Evolutionary conservation across 2,888 invertebrate genomes (phyloP).

Genomic region (Margaritifera margaritifera): DNA sequence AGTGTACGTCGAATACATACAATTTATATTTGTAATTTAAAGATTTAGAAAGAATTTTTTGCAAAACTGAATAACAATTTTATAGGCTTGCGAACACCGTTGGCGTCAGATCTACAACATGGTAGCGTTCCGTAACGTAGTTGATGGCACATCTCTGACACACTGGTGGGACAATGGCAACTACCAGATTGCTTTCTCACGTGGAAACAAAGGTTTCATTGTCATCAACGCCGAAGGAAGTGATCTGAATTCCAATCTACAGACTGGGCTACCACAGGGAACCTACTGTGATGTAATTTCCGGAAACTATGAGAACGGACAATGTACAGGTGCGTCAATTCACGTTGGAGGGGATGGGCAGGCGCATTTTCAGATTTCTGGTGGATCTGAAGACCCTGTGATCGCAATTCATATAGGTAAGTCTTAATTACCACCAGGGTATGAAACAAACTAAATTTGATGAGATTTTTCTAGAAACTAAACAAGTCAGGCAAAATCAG

Average conservation of each 20-base stretch:
- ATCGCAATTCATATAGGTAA: constrained; percentile 74
- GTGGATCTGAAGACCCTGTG: constrained; percentile 79
- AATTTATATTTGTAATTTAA: too few species aligned
- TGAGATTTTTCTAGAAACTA: neutral
- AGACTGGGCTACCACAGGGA: constrained; percentile 80
- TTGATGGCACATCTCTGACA: constrained; percentile 65
- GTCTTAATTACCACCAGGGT: neutral
- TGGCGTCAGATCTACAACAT: constrained; percentile 67
- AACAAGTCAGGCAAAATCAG: too few species aligned
- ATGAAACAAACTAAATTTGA: neutral
- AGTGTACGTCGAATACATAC: too few species aligned
- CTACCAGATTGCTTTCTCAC: constrained; percentile 87
- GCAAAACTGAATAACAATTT: constrained; percentile 8
- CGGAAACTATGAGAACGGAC: constrained; percentile 75
- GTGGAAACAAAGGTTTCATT: constrained; percentile 80
- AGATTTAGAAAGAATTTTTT: constrained; percentile 22
- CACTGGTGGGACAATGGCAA: constrained; percentile 86
- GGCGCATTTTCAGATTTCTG: constrained; percentile 77
- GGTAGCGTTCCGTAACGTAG: constrained; percentile 67
- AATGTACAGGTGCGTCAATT: constrained; percentile 81
- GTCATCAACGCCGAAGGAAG: constrained; percentile 81
- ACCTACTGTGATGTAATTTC: constrained; percentile 89
- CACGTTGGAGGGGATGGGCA: constrained; percentile 78
- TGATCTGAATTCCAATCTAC: constrained; percentile 59
- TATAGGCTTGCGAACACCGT: constrained; percentile 54